Base-by-base conservation (phyloP, 2,888 invertebrate species). In the Caenorhabditis imperialis region DNA sequence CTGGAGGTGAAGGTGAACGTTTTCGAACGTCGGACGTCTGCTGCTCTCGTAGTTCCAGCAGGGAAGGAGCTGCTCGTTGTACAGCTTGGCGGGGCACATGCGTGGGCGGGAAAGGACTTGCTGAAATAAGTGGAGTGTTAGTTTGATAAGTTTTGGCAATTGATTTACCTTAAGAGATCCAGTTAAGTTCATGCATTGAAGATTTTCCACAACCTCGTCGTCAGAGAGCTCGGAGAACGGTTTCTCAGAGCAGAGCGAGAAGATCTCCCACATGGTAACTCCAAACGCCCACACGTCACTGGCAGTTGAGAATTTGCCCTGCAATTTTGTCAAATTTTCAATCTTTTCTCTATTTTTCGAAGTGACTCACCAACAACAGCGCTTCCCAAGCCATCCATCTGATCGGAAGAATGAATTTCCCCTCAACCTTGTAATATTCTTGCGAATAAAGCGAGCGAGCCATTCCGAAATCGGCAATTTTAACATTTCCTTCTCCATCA, bases 251-350 rank as follows among this genome's bases (percentile, higher is more conserved):
- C 94, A 93, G 60, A 93, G 90, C 10, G 93, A 92, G 85, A 94
- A 91, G 69, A 95, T 92, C 90, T 95, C 95, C 92, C 94, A 93
- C 50, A 95, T 90, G 0, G 94, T 93, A 20, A 95, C 93, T 0
- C 93, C 95, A 89, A 94, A 95, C 14, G 94, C 92, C 94, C 95
- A 95, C 1, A 94, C 94, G 89, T 95, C 95, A 86, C 93, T 93
- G 89, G 93, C 93, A 53, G 92, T 92, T 35, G 93, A 93, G 89
- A 94, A 94, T 89, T 93, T 93, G 55, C 92, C 93, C 94, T 95
- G 89, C 37, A 90, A 51, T 54, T 12, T 22, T 7, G 23, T 25
- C 7, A 23, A 3, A 10, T 25, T 16, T 18, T 35, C 20, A 14
- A 23, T 33, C 50, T 38, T 1, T 23, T 35, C 10, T 27, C 18